These are phyloP conservation scores for Brachyhypopomus occidentalis DNA, from an alignment of 2,113 vertebrate species.

Conservation along the genomic window DNA sequence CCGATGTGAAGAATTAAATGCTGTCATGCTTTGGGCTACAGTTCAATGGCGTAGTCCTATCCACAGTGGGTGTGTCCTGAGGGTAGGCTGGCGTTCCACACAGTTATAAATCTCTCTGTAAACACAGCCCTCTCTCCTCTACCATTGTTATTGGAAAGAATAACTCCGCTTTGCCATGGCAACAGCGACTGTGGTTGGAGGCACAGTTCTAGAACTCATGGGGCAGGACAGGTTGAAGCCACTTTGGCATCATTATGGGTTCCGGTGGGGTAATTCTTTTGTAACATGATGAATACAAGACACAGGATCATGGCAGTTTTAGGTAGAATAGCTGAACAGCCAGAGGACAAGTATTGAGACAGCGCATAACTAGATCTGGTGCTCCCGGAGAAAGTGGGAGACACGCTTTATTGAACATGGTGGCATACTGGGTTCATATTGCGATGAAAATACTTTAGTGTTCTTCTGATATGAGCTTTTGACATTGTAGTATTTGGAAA, in stretches of 20 bases:
- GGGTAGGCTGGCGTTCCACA: slow-evolving; percentile 46
- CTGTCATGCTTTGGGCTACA: slow-evolving; percentile 2
- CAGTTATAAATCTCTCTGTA: slow-evolving; percentile 64
- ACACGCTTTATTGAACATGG: not conserved
- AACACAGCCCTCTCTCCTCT: slow-evolving; percentile 54
- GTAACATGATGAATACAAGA: not conserved
- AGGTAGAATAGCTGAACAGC: not conserved
- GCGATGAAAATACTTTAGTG: slow-evolving; percentile 2
- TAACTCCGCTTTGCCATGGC: slow-evolving; percentile 51
- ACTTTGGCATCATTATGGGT: not conserved
- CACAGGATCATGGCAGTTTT: not conserved
- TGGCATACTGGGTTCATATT: not conserved
- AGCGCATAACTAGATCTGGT: not conserved
- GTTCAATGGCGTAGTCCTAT: slow-evolving; percentile 11
- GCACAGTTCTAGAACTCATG: slow-evolving; percentile 21
- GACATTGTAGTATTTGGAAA: not conserved
- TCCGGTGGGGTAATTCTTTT: not conserved
- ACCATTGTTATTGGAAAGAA: slow-evolving; percentile 58
- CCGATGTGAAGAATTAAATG: not conserved
- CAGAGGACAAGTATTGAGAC: not conserved
- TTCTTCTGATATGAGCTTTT: not conserved
- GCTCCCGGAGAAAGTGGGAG: not conserved
- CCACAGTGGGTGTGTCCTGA: not conserved
- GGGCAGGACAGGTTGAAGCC: slow-evolving; percentile 9
- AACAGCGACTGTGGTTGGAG: slow-evolving; percentile 46